Evolutionary conservation across 2,888 invertebrate species (phyloP), one percentile per base, ranked within the genome.

Genomic region (Belgica antarctica): DNA sequence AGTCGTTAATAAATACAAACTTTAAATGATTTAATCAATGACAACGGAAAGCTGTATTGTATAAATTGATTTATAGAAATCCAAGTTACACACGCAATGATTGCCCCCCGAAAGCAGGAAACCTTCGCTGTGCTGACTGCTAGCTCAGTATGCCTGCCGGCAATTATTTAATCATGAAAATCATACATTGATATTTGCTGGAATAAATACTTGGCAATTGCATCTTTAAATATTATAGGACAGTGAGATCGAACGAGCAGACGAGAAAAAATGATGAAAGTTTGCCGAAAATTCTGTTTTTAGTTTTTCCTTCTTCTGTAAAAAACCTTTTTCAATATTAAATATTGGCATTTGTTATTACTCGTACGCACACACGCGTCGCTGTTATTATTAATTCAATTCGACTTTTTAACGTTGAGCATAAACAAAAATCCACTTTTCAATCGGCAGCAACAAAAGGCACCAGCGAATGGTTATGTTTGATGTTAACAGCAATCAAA

Each of bases 111-210:
- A n/a, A n/a, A n/a, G n/a, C n/a, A n/a, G n/a, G n/a, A n/a, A n/a
- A n/a, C n/a, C n/a, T n/a, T n/a, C n/a, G n/a, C n/a, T n/a, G n/a
- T n/a, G n/a, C 41, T n/a, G 10, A 31, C 8, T 63, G 36, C 41
- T 36, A 63, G 63, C 63, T 19, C 41, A 63, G 63, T 25, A 63
- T 63, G 63, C 63, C 63, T 63, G 31, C 41, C 4, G 34, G 63
- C 63, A 63, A 63, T 63, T 63, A 63, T 63, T 63, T 63, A 63
- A 63, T 63, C 41, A 63, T 63, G 41, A 63, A 63, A 62, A 63
- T 63, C 63, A 63, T 63, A 63, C 41, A 41, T 41, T 34, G 41
- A 63, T 63, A 41, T 63, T 63, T 63, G 63, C 4, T 63, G 41
- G 34, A 34, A 63, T 41, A 63, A 63, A 63, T 41, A 22, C 63